These are phyloP conservation scores for Phalera bucephala DNA, from an alignment of 2,888 invertebrate genomes.

Conservation along the genomic window DNA sequence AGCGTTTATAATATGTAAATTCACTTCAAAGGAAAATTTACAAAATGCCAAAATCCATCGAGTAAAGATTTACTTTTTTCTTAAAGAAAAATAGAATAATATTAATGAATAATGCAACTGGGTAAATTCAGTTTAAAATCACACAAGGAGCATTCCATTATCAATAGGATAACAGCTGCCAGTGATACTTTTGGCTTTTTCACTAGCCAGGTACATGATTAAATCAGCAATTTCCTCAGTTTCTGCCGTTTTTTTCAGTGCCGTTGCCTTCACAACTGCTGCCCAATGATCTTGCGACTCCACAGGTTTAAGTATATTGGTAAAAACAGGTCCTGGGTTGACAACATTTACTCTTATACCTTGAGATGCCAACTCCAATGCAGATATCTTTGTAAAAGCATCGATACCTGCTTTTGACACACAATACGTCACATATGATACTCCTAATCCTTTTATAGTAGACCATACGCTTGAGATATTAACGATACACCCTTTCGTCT, in stretches of 20 bases:
- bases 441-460: neutral
- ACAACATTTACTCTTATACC: neutral
- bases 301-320: neutral
- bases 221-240: neutral
- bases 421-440: neutral
- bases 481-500: neutral
- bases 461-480: neutral
- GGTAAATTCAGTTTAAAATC: no score
- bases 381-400: neutral
- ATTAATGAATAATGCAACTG: no score
- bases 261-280: neutral
- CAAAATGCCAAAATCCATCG: no score
- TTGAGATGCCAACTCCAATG: neutral
- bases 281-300: neutral
- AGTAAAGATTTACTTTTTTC: no score
- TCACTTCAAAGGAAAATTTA: no score
- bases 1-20: no score
- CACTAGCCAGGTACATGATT: neutral
- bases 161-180: neutral
- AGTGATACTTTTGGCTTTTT: conserved; percentile 1
- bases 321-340: neutral
- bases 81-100: no score
- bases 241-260: neutral
- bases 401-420: neutral
- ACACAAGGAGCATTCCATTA: neutral